Evolutionary conservation across 2,113 vertebrate genomes (phyloP).

Genomic region (Nymphicus hollandicus): DNA sequence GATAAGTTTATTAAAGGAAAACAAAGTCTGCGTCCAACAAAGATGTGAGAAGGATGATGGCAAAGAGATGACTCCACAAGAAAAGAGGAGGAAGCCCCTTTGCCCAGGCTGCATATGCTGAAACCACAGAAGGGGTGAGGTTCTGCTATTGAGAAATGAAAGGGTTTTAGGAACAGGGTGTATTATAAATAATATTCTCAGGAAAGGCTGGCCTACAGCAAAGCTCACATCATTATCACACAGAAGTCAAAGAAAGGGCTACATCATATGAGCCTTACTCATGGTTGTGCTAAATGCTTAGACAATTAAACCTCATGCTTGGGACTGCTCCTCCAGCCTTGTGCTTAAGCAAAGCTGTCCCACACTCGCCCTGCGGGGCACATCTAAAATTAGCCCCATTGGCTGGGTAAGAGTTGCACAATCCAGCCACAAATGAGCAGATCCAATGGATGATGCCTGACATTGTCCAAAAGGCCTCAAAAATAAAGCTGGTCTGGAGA

Average conservation of each 20-base stretch:
- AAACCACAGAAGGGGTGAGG: not conserved
- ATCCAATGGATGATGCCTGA: not conserved
- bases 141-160: not conserved
- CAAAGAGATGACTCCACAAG: not conserved
- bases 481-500: not conserved
- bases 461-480: not conserved
- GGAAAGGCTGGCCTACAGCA: not conserved
- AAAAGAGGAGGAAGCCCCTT: not conserved
- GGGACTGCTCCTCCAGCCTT: not conserved
- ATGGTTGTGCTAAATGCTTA: not conserved
- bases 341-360: not conserved
- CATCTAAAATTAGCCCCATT: not conserved
- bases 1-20: not conserved
- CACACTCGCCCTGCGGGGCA: rapidly evolving
- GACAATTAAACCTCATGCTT: not conserved
- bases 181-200: not conserved
- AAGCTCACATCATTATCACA: not conserved
- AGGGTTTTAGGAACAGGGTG: not conserved
- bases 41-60: not conserved
- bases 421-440: not conserved
- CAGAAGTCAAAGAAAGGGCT: not conserved
- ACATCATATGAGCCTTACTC: not conserved
- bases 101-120: not conserved
- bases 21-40: not conserved
- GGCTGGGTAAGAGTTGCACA: not conserved